Base-by-base conservation (phyloP, 2,888 invertebrate genomes). In the Tromatobia lineatoria region DNA sequence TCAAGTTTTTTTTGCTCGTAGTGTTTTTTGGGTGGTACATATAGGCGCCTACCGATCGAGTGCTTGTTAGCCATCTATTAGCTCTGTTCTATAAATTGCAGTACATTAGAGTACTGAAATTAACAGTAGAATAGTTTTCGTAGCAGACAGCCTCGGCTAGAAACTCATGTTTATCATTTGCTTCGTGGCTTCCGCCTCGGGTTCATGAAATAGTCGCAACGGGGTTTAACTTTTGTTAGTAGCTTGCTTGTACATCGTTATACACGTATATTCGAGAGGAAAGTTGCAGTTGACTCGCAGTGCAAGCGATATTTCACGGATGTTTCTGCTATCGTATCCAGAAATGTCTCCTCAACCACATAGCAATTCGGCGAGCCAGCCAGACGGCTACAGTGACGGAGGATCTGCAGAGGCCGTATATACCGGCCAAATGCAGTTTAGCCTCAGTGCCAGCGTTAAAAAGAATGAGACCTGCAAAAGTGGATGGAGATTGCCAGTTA, bases 231-330 rank as follows among this genome's bases (percentile, higher is more conserved):
- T 89, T 89, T 85, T 86, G 85, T 73, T 87, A 18, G 78, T 75
- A 29, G 29, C 25, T 71, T 42, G 54, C 13, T 64, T 29, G 70
- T 15, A 70, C 67, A 73, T 73, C 59, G 75, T 64, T 81, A 66
- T 54, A 76, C 69, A 67, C 38, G 38, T 38, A 38, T 50, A 29
- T 45, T 50, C 66, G 84, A 70, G 73, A 29, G 29, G 29, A 71
- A 84, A 84, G 85, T 70, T 83, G 25, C 54, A 75, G 83, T 75
- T 83, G 88, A 89, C 88, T 88, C 88, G 88, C 10, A 88, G 86
- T 84, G 81, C 83, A 86, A 85, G 87, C 83, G 88, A 89, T 88
- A 90, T 88, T 89, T 90, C 87, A 90, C 86, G 80, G 80, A 69
- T 70, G 71, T 74, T 52, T 54, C 52, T 66, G 47, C 85, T 57